Percentiles rank a stretch among this genome's conserved stretches.
These are phyloP conservation scores for Gallinago media DNA, from an alignment of 2,113 vertebrate species.

Conservation along the genomic window DNA sequence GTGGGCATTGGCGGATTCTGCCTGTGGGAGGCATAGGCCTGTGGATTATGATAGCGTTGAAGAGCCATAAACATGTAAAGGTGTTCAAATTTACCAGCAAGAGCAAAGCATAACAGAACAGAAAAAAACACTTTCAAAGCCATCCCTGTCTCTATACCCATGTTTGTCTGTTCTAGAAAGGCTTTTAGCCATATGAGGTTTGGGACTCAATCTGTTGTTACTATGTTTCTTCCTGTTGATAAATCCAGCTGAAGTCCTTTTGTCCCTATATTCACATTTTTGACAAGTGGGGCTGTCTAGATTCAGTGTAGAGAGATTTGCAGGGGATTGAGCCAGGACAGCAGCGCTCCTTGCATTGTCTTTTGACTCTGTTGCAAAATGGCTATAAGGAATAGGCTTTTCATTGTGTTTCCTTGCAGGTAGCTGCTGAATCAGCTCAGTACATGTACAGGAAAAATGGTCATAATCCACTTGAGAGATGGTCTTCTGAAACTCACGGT, in stretches of 20 bases:
- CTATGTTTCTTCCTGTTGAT: background rate
- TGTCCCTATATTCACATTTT: background rate
- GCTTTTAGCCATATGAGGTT: background rate
- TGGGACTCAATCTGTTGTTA: background rate
- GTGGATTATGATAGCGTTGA: background rate
- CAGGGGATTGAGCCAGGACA: background rate
- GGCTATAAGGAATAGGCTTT: background rate
- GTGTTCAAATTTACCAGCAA: background rate
- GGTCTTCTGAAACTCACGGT: background rate
- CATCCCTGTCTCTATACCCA: background rate
- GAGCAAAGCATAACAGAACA: background rate
- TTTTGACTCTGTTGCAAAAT: background rate
- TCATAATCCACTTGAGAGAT: background rate
- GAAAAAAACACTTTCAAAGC: background rate
- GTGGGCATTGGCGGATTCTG: background rate
- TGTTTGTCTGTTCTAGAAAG: background rate
- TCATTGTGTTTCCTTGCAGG: background rate
- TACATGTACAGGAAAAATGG: background rate
- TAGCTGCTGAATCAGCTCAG: background rate
- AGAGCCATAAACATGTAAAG: background rate
- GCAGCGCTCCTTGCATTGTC: background rate
- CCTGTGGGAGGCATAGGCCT: background rate
- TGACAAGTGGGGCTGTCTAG: background rate
- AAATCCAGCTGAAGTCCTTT: background rate
- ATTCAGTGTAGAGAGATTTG: background rate